These are phyloP conservation scores for Drosophila colorata DNA, from an alignment of 2,888 invertebrate species.

Conservation along the genomic window DNA sequence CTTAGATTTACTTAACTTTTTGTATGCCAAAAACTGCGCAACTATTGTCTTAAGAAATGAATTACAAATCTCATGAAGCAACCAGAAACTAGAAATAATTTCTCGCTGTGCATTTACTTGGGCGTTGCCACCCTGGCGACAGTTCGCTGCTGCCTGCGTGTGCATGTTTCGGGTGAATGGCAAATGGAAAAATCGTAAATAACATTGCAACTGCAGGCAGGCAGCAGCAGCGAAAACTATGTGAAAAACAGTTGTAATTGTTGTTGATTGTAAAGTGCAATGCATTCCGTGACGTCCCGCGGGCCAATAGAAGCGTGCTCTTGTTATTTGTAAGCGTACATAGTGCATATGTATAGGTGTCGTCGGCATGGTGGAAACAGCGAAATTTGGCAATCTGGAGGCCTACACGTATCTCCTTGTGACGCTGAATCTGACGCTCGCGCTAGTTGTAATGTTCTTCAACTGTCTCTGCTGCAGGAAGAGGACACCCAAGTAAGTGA, in stretches of 20 bases:
- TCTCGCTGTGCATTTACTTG: slow-evolving; percentile 19
- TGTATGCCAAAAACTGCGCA: slow-evolving; percentile 47
- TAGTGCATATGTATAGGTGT: slow-evolving; percentile 39
- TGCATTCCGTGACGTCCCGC: slow-evolving; percentile 38
- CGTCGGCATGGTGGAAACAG: slow-evolving; percentile 66
- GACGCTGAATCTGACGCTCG: slow-evolving; percentile 82
- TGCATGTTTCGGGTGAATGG: slow-evolving; percentile 48
- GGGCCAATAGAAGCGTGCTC: slow-evolving; percentile 28
- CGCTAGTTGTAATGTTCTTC: slow-evolving; percentile 87
- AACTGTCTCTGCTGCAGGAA: slow-evolving; percentile 91
- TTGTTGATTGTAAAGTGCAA: slow-evolving; percentile 51
- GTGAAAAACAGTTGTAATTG: slow-evolving; percentile 38
- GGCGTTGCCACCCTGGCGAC: slow-evolving; percentile 36
- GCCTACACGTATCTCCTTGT: slow-evolving; percentile 78
- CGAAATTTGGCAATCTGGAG: slow-evolving; percentile 61
- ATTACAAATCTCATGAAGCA: slow-evolving; percentile 35
- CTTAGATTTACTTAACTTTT: slow-evolving; percentile 22
- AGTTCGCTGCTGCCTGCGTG: slow-evolving; percentile 41
- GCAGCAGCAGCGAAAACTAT: slow-evolving; percentile 43
- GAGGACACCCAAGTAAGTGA: slow-evolving; percentile 90
- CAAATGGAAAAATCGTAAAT: slow-evolving; percentile 58
- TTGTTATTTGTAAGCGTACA: slow-evolving; percentile 42
- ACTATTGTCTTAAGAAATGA: slow-evolving; percentile 21
- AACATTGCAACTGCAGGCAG: slow-evolving; percentile 54
- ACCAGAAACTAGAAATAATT: too few relatives aligned